Percentiles rank a stretch among this genome's conserved stretches.
Conservation (phyloP, 2,113 vertebrate species). For the Semnornis frantzii region DNA sequence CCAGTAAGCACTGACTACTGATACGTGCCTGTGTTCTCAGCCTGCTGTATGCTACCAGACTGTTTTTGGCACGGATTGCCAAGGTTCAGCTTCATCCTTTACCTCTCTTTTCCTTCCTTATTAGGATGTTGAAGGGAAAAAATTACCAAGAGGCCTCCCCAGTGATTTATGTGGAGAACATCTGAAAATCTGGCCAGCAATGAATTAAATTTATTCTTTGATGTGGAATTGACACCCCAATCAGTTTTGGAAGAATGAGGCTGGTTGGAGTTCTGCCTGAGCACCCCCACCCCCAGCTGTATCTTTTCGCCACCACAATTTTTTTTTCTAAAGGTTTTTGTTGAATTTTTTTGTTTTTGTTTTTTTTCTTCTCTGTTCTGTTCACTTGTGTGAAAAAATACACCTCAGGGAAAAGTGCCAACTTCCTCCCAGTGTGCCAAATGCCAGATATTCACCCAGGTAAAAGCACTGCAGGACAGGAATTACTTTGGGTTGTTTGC, state of each 20-base stretch:
- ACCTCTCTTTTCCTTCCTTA: background rate
- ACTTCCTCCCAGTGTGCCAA: background rate
- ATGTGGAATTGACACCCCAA: background rate
- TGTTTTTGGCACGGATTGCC: background rate
- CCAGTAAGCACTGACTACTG: background rate
- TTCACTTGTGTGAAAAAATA: background rate
- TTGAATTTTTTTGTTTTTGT: background rate
- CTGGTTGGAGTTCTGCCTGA: background rate
- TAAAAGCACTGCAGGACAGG: background rate
- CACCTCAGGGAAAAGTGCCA: background rate
- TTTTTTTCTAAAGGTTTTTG: background rate
- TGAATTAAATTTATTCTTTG: background rate
- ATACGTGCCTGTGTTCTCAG: background rate
- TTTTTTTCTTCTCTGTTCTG: background rate
- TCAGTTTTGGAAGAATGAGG: background rate
- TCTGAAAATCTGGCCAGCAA: background rate
- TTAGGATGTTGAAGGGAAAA: background rate
- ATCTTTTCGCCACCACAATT: background rate
- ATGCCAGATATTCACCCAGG: background rate
- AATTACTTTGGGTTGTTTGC: background rate
- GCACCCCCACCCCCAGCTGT: fast-evolving
- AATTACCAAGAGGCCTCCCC: background rate
- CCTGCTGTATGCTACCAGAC: no score
- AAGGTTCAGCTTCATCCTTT: background rate
- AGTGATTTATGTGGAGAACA: background rate